Evolutionary conservation across 2,888 invertebrate genomes (phyloP).

Genomic region (Chromoteleia sp.): DNA sequence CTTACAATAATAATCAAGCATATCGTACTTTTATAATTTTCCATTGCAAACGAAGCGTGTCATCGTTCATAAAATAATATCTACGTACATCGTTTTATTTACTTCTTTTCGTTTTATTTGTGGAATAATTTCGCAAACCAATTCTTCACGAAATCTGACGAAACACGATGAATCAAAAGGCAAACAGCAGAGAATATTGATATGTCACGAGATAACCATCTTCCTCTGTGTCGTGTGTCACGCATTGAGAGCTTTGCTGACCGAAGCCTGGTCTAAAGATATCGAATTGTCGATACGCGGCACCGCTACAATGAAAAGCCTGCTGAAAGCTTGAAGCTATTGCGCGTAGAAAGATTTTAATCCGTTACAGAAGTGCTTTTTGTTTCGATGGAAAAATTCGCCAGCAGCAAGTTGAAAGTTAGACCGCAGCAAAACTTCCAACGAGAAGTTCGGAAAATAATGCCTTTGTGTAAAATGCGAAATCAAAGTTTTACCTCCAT

Average conservation of each 20-base stretch:
- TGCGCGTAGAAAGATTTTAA: slow-evolving; percentile 68
- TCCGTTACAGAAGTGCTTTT: slow-evolving; percentile 56
- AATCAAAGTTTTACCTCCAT: slow-evolving; percentile 30
- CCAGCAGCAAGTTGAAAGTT: slow-evolving; percentile 36
- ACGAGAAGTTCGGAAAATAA: slow-evolving; percentile 27
- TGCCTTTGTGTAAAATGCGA: slow-evolving; percentile 20
- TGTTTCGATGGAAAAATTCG: slow-evolving; percentile 52
- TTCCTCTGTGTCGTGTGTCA: slow-evolving; percentile 69
- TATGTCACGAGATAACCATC: slow-evolving; percentile 30
- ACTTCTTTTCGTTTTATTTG: too few relatives aligned
- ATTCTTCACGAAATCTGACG: not conserved
- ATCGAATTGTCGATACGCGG: slow-evolving; percentile 61
- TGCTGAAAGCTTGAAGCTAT: slow-evolving; percentile 71
- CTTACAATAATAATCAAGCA: not conserved
- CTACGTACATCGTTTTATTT: not conserved
- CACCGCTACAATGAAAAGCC: slow-evolving; percentile 62
- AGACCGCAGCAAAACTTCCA: slow-evolving; percentile 30
- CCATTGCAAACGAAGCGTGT: not conserved
- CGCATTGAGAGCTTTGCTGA: slow-evolving; percentile 68
- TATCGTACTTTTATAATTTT: not conserved
- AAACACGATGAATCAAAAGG: slow-evolving; percentile 3
- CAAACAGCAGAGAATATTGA: slow-evolving; percentile 14
- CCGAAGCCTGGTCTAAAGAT: slow-evolving; percentile 61
- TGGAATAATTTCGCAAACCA: slow-evolving; percentile 6
- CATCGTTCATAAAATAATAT: slow-evolving; percentile 4